phyloP scores from a whole-genome alignment of 2,888 invertebrate genomes.

The Caenorhabditis panamensis region DNA sequence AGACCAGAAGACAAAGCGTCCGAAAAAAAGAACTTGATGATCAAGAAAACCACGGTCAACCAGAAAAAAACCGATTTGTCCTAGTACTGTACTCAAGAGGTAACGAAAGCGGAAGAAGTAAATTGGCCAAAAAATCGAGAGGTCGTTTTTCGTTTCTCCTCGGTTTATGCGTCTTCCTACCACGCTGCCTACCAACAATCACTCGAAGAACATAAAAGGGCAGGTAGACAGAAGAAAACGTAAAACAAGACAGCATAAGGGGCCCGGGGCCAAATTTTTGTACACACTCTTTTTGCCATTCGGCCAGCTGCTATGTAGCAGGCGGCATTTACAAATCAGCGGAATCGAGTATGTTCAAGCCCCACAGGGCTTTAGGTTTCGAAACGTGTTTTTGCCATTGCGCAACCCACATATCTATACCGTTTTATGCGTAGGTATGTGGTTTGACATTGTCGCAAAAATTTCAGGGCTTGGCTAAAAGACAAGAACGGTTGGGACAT shows the following conservation, averaged over 20 bases:
- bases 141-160: constrained; percentile 49
- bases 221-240: constrained; percentile 9
- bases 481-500: not conserved
- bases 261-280: constrained; percentile 35
- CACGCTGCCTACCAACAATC: constrained; percentile 1
- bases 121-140: constrained; percentile 59
- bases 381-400: constrained; percentile 43
- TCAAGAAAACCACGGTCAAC: constrained; percentile 10
- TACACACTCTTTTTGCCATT: constrained; percentile 28
- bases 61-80: constrained; percentile 47
- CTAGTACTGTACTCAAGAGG: constrained; percentile 34
- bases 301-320: constrained; percentile 5
- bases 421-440: constrained; percentile 37
- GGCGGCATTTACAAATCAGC: constrained; percentile 54
- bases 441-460: not conserved
- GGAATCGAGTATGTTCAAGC: constrained; percentile 45
- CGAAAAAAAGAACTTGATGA: constrained; percentile 34
- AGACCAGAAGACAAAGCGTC: constrained; percentile 18
- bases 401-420: constrained; percentile 38
- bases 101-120: constrained; percentile 32
- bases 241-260: constrained; percentile 34
- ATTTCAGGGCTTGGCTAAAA: not conserved
- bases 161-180: constrained; percentile 41
- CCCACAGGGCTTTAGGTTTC: constrained; percentile 40
- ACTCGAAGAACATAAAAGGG: constrained; percentile 12